These are phyloP conservation scores for Neosalanx taihuensis DNA, from an alignment of 2,797 vertebrate species.

Conservation along the genomic window DNA sequence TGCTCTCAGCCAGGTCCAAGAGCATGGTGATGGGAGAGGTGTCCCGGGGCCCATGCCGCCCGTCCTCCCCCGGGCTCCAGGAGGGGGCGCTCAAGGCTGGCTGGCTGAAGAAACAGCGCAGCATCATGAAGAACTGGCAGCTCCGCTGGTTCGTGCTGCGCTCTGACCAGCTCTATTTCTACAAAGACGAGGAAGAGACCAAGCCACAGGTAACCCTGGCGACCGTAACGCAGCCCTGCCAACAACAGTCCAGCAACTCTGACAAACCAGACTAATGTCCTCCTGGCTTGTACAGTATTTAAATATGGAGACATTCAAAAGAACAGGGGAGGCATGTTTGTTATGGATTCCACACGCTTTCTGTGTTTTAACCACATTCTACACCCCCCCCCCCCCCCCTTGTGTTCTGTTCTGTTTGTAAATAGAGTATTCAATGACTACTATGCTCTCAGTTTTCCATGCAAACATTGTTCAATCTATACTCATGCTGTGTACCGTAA, in stretches of 20 bases:
- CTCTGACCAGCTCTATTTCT: slow-evolving; percentile 88
- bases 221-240: too few species aligned
- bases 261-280: too few species aligned
- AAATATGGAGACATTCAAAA: too few species aligned
- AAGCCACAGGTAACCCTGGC: slow-evolving; percentile 82
- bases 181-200: slow-evolving; percentile 91
- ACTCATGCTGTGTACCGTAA: slow-evolving; percentile 30
- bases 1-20: slow-evolving; percentile 81
- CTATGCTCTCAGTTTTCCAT: too few species aligned
- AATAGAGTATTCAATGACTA: too few species aligned
- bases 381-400: too few species aligned
- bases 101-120: slow-evolving; percentile 92
- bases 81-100: slow-evolving; percentile 85
- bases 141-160: slow-evolving; percentile 91
- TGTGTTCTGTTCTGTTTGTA: too few species aligned
- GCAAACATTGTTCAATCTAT: not conserved
- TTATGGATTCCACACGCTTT: too few species aligned
- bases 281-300: too few species aligned
- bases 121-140: slow-evolving; percentile 97
- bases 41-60: slow-evolving; percentile 67
- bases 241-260: too few species aligned
- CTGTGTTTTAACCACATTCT: too few species aligned
- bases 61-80: slow-evolving; percentile 72
- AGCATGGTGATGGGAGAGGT: slow-evolving; percentile 95
- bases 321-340: too few species aligned